Percentiles rank a stretch among this genome's conserved stretches.
Evolutionary conservation across 1,140 invertebrate species (phyloP).

Genomic region (Hyposmocoma kahamanoa): DNA sequence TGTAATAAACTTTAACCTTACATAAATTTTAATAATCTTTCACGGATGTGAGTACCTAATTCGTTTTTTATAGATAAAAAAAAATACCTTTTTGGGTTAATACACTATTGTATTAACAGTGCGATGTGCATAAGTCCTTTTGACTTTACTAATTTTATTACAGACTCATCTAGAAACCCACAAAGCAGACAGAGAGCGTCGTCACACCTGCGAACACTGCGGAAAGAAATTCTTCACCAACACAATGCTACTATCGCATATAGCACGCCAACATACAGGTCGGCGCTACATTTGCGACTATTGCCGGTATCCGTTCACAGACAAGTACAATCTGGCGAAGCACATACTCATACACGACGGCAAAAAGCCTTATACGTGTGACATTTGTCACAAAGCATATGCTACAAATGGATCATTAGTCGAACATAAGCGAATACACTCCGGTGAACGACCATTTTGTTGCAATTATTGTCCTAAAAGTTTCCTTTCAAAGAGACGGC

Average conservation of each 20-base stretch:
- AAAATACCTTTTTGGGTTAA: background rate
- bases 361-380: conserved; percentile 75
- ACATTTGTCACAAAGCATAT: conserved; percentile 75
- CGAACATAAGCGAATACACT: conserved; percentile 75
- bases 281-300: conserved; percentile 52
- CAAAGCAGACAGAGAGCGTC: conserved; percentile 47
- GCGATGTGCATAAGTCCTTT: too few species aligned
- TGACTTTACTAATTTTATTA: too few species aligned
- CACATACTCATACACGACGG: conserved; percentile 79
- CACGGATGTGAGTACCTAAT: too few species aligned
- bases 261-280: conserved; percentile 42
- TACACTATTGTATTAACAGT: too few species aligned
- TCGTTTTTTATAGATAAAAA: conserved; percentile 4
- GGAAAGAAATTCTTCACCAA: conserved; percentile 64
- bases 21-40: background rate
- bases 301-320: conserved; percentile 59
- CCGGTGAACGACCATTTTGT: conserved; percentile 75
- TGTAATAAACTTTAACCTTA: background rate
- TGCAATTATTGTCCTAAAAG: conserved; percentile 77
- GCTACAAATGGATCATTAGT: conserved; percentile 70
- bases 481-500: conserved; percentile 50
- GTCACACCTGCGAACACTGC: conserved; percentile 56
- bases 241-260: conserved; percentile 41
- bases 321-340: conserved; percentile 75
- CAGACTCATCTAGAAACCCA: conserved; percentile 62